Base-by-base conservation (phyloP, 2,797 vertebrate genomes). In the Hylomyscus alleni region DNA sequence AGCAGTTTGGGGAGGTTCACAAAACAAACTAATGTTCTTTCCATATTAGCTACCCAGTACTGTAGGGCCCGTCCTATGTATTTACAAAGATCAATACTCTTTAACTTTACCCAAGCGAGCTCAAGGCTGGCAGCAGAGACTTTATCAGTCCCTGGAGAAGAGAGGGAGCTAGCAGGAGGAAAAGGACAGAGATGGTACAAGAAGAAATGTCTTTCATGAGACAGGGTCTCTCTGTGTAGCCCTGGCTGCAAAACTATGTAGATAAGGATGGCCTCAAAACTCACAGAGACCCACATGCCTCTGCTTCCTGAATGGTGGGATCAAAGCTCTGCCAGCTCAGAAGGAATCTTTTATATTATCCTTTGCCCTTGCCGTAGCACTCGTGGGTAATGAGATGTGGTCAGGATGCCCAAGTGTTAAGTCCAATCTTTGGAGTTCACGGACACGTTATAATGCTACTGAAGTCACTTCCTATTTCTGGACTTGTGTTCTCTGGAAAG, bases 21-120 rank as follows among this genome's bases (percentile, higher is more conserved):
- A 86, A 2, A 77, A 58, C 76, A 91, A 86, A 73, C 34, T 85
- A 11, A 67, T 47, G 60, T 90, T 58, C 20, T 84, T 6, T n/a
- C 62, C n/a, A 69, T 14, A 34, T 90, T 87, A 80, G 54, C 80
- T 80, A 81, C 77, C 93, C 77, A 92, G 4, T 47, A 29, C 15
- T 83, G n/a, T 84, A 60, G 56, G 40, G 89, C 56, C 72, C 58
- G 75, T 75, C 87, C 31, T 91, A 89, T 47, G 47, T 50, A 89
- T 77, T 93, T 85, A 65, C 40, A 89, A 93, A 89, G 62, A 29
- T 95, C 89, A 94, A 37, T 93, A 65, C 24, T 92, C 81, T 77
- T 26, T n/a, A 96, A 5, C 87, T 92, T 85, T 50, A 96, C 47
- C 76, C 73, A 91, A 96, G 77, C 56, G 77, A 93, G 19, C 58